Conservation (phyloP, 1,140 invertebrate species). For the Megalopta genalis region DNA sequence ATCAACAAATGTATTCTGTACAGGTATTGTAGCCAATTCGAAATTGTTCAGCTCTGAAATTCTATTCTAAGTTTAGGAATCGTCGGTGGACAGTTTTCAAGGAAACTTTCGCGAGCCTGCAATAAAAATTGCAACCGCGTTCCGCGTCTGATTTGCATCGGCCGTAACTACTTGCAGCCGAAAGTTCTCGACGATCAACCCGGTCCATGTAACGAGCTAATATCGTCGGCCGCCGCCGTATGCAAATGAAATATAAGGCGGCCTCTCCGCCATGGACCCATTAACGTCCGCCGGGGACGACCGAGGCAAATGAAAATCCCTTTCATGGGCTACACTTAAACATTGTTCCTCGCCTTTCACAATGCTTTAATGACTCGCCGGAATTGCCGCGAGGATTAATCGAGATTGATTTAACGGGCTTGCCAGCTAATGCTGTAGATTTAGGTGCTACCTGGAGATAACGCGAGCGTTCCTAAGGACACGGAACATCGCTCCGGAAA, state of each 20-base stretch:
- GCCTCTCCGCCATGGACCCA: not conserved
- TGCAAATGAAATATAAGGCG: slow-evolving; percentile 66
- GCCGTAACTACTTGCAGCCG: too few species aligned
- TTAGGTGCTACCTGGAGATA: not conserved
- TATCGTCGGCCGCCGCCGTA: slow-evolving; percentile 48
- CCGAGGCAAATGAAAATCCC: slow-evolving; percentile 17
- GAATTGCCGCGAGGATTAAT: slow-evolving; percentile 63
- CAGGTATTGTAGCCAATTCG: too few species aligned
- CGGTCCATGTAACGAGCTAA: slow-evolving; percentile 46
- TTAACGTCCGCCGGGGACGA: slow-evolving; percentile 35
- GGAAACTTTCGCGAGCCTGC: too few species aligned
- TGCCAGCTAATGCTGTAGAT: slow-evolving; percentile 4
- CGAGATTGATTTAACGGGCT: slow-evolving; percentile 66
- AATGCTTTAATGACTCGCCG: slow-evolving; percentile 48
- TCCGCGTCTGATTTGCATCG: too few species aligned
- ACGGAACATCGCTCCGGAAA: slow-evolving; percentile 23
- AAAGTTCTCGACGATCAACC: not conserved
- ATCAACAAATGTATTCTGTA: too few species aligned
- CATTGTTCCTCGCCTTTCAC: slow-evolving; percentile 53
- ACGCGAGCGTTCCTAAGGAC: slow-evolving; percentile 24
- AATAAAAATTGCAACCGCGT: too few species aligned
- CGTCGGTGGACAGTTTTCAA: too few species aligned
- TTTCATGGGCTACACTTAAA: slow-evolving; percentile 53
- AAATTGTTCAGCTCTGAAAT: too few species aligned
- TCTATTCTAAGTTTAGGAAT: too few species aligned